Evolutionary conservation across 2,888 invertebrate species (phyloP), one percentile per base, ranked within the genome.

Genomic region (Drosophila kanekoi): DNA sequence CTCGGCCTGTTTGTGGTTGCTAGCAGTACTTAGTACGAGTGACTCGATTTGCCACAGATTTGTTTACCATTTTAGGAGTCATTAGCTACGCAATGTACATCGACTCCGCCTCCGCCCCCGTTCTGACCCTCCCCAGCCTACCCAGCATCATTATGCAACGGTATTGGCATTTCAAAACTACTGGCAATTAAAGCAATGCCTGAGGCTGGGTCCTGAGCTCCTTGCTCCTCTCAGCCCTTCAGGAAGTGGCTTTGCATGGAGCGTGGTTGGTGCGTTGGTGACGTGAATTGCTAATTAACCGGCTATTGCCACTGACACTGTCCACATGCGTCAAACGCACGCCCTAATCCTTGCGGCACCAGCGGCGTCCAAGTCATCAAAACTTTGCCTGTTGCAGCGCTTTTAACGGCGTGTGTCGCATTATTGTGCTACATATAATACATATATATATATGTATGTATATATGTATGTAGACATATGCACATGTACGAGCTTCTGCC

Each of bases 11-110:
- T 72, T 75, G 71, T 37, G 71, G 71, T 75, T 54, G 28, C 44
- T 41, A 10, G 28, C 44, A 10, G 32, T 8, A n/a, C 14, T 38
- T n/a, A 13, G 38, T 14, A 38, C 58, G 35, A 37, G 28, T 32
- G n/a, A 9, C 51, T 11, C 11, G 37, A 62, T 58, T 65, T 43
- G 38, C 64, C 58, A 63, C 64, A 62, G 53, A 77, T 77, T 72
- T 63, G 72, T 77, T 77, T 77, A 47, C 72, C 45, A 63, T 62
- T 76, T 72, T 62, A 73, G 77, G 70, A 70, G 51, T 66, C 62
- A 77, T 77, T 73, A 77, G 57, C 63, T 58, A 53, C 45, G 72
- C 54, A 72, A 53, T 53, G 52, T 48, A 40, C 40, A 52, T 40
- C 52, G 32, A 11, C 14, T 11, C 16, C 49, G 13, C 11, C 45